A percentile compares a stretch with the other conserved stretches of the same genome.
Evolutionary conservation across 2,888 invertebrate genomes (phyloP).

Genomic region (Megastigmus dorsalis): DNA sequence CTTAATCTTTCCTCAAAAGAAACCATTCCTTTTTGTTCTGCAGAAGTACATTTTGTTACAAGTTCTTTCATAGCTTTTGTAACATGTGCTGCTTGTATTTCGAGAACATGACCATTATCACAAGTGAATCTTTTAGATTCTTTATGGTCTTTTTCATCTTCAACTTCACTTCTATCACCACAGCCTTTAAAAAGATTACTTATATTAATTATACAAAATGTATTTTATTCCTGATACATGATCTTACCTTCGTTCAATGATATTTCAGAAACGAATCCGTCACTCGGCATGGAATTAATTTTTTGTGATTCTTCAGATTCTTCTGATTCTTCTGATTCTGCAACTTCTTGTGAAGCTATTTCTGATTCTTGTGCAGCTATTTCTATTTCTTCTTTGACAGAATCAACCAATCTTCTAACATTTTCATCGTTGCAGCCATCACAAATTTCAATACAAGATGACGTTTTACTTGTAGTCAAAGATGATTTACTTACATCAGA

Average conservation of each 20-base stretch:
- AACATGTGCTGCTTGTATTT: constrained; percentile 82
- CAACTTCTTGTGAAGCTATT: background rate
- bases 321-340: background rate
- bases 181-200: background rate
- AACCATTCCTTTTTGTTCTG: constrained; percentile 63
- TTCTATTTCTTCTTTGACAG: constrained; percentile 51
- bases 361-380: background rate
- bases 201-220: background rate
- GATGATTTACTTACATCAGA: constrained; percentile 8
- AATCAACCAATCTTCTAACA: constrained; percentile 51
- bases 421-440: constrained; percentile 36
- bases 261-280: background rate
- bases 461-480: constrained; percentile 38
- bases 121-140: constrained; percentile 60
- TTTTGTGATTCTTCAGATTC: no score
- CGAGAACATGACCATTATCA: constrained; percentile 78
- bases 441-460: constrained; percentile 30
- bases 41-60: constrained; percentile 72
- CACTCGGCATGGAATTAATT: background rate
- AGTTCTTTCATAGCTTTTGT: constrained; percentile 81
- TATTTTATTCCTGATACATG: background rate
- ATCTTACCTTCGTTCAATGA: constrained; percentile 23
- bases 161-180: background rate
- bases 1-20: constrained; percentile 70
- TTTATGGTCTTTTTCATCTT: background rate